Base-by-base conservation (phyloP, 2,113 vertebrate genomes). In the Mionectes macconnelli region DNA sequence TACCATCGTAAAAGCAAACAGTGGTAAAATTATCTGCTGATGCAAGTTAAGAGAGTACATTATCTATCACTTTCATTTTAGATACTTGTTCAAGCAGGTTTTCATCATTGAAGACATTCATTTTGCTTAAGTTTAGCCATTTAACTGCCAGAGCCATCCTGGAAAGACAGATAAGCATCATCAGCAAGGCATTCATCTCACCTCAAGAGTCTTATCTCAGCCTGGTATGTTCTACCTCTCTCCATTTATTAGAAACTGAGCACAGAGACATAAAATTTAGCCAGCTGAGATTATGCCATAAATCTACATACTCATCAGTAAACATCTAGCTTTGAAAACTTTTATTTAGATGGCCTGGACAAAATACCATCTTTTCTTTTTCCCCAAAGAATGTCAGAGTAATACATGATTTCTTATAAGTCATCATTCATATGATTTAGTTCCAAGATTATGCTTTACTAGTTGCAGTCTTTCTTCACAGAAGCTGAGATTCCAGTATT, bases 81-180 rank as follows among this genome's bases (percentile, higher is more conserved):
- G 40, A 56, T 84, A 44, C 14, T 39, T 60, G 22, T 30, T 85
- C 10, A 44, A 83, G 47, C 67, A 91, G 44, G 40, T 79, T 92
- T 92, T 64, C 19, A 52, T 76, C 4, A 2, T 13, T 22, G 47
- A 85, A 93, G 49, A 37, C 72, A 86, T 56, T 57, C 0, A 53
- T 80, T 94, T 95, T 76, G 53, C 45, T 90, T 47, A 64, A 68
- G 28, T 83, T 90, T 73, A 94, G 80, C 64, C 44, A 84, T 75
- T 79, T 95, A 83, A 64, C 75, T 88, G 86, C 57, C 31, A 88
- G 67, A 90, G 53, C 39, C 40, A 55, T 57, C 49, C 52, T 4
- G 28, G 52, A 70, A 94, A 94, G 66, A 84, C 45, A 94, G 64
- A 90, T 44, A 83, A 79, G 59, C 31, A 73, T 45, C 49, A 76